Conservation (phyloP, 2,113 vertebrate genomes). For the Mastomys natalensis region DNA sequence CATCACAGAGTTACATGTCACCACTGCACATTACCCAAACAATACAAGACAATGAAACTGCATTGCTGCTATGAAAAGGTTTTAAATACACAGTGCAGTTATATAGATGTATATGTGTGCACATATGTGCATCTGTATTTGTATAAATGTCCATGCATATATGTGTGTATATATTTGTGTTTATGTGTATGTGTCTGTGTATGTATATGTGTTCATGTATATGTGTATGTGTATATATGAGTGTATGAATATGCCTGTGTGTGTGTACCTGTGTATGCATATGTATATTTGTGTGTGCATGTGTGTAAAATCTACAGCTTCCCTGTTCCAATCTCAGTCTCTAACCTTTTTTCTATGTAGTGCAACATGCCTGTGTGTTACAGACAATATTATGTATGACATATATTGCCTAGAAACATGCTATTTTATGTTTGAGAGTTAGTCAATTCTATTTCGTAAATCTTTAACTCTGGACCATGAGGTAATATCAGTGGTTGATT, state of each 20-base stretch:
- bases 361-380: background rate
- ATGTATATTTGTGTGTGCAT: background rate
- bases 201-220: background rate
- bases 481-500: background rate
- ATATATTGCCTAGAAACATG: background rate
- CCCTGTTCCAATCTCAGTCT: background rate
- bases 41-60: background rate
- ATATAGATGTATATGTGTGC: background rate
- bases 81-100: background rate
- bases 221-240: background rate
- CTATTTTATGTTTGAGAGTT: background rate
- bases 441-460: background rate
- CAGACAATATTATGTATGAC: background rate
- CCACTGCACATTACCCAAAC: background rate
- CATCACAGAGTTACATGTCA: background rate
- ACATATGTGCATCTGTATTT: background rate
- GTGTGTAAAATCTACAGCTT: background rate
- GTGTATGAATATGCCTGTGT: background rate
- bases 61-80: background rate
- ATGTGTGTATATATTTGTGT: background rate
- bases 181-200: rapidly evolving
- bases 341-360: background rate
- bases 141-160: no score
- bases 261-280: background rate
- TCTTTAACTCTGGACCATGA: background rate